phyloP scores from a whole-genome alignment of 1,140 invertebrate genomes.

The Drosophila malerkotliana region DNA sequence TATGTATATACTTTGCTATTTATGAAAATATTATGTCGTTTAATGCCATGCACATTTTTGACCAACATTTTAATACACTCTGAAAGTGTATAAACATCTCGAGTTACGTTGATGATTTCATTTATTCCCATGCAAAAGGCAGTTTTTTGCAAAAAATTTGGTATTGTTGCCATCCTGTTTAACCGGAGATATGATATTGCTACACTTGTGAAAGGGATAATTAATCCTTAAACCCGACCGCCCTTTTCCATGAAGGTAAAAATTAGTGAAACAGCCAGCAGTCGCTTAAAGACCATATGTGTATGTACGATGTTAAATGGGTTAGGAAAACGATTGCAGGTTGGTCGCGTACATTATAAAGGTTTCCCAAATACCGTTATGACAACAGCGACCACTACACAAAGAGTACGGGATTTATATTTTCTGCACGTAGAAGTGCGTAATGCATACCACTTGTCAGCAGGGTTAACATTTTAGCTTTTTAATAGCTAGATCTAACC shows the following conservation, averaged over 20 bases:
- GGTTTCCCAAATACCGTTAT: slow-evolving; percentile 60
- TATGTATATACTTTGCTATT: too few species aligned
- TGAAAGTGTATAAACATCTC: not conserved
- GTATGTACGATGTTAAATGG: slow-evolving; percentile 24
- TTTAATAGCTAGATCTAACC: not conserved
- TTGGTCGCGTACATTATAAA: slow-evolving; percentile 33
- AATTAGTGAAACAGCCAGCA: not conserved
- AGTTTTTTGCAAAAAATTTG: slow-evolving; percentile 63
- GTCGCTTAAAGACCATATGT: slow-evolving; percentile 5
- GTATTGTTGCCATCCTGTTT: slow-evolving; percentile 71
- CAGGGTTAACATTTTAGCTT: not conserved
- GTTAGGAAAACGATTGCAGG: slow-evolving; percentile 42
- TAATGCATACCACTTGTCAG: slow-evolving; percentile 19
- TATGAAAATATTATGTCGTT: too few species aligned
- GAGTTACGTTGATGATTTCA: slow-evolving; percentile 59
- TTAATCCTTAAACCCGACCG: not conserved
- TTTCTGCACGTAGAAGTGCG: slow-evolving; percentile 51
- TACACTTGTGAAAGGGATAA: not conserved
- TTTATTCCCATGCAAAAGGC: slow-evolving; percentile 60
- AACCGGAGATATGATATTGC: slow-evolving; percentile 58
- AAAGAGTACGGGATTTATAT: slow-evolving; percentile 27
- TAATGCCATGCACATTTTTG: too few species aligned
- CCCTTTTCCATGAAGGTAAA: not conserved
- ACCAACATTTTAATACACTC: not conserved
- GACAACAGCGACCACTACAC: slow-evolving; percentile 39